Base-by-base conservation (phyloP, 2,113 vertebrate genomes). In the Hemicordylus capensis region DNA sequence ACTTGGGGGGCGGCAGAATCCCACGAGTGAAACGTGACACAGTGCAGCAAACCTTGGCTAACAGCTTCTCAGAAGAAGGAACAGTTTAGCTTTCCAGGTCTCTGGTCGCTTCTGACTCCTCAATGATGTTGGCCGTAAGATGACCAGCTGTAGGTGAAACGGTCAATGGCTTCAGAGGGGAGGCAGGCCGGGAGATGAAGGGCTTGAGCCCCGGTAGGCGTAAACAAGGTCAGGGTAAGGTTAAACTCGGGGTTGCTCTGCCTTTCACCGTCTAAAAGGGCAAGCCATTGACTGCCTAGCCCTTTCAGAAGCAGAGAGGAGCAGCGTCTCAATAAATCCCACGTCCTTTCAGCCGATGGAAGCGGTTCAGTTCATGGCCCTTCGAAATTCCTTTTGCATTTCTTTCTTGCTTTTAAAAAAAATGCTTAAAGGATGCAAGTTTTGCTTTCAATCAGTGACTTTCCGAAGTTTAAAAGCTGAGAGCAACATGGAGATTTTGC, bases 161-260 rank as follows among this genome's bases (percentile, higher is more conserved):
- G 93, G 91, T 87, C 58, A 70, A 73, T 89, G 39, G 83, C 91
- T 90, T 91, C 88, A 1, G 17, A 90, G 84, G 85, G 76, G 85
- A 93, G 31, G 4, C 70, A 84, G 89, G 80, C 83, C 88, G 81
- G 84, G 51, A 59, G 58, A 73, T 70, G 89, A 90, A 95, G 89
- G 88, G 79, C 14, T 10, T 59, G 87, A 90, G 87, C 89, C 83
- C 69, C 78, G 28, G 85, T 89, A 87, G 80, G 94, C 87, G 88
- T 91, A 88, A 89, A 90, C 87, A 93, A 92, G 93, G 94, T 94
- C 91, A 82, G 88, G 80, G n/a, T 90, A 91, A 93, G 94, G 94
- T 93, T 93, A 93, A 24, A 80, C 86, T 61, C 82, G 87, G 89
- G 93, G 82, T 95, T 93, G 93, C 0, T 76, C 83, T 73, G 90